Evolutionary conservation across 2,797 vertebrate species (phyloP).

Genomic region (Paratrypauchen microcephalus): DNA sequence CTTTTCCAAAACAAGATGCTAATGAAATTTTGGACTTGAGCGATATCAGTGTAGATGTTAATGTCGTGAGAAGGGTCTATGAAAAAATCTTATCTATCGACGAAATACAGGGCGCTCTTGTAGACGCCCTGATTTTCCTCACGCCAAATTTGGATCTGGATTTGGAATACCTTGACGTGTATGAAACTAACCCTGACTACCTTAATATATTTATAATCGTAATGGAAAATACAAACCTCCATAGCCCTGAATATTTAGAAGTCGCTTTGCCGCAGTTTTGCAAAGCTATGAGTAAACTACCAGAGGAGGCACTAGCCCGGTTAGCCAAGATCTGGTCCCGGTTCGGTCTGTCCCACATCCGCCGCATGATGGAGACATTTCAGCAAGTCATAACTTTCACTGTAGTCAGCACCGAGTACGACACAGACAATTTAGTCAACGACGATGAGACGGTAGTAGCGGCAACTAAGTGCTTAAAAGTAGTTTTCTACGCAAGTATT

Average conservation of each 20-base stretch:
- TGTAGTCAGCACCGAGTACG: conserved; percentile 95
- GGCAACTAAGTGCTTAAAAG: conserved; percentile 95
- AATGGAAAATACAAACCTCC: conserved; percentile 97
- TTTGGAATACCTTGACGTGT: conserved; percentile 95
- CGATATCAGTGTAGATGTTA: conserved; percentile 84
- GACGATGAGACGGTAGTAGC: conserved; percentile 95
- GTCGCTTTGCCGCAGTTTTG: conserved; percentile 94
- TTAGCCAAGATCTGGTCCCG: conserved; percentile 89
- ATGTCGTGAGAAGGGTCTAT: conserved; percentile 90
- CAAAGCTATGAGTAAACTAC: conserved; percentile 97
- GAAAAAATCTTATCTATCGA: conserved; percentile 88
- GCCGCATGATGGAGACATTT: conserved; percentile 96
- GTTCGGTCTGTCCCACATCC: conserved; percentile 85
- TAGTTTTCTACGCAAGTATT: conserved; percentile 96
- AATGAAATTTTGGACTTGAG: conserved; percentile 75
- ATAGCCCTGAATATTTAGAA: conserved; percentile 98
- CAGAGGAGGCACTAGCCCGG: conserved; percentile 87
- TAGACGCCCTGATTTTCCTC: conserved; percentile 94
- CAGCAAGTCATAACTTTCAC: conserved; percentile 99
- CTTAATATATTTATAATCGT: conserved; percentile 96
- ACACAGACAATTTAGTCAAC: conserved; percentile 89
- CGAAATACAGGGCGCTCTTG: conserved; percentile 91
- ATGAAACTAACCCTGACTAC: conserved; percentile 92
- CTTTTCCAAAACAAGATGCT: conserved; percentile 78
- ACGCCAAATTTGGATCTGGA: conserved; percentile 97